Percentiles rank a stretch among this genome's conserved stretches.
phyloP scores from a whole-genome alignment of 2,797 vertebrate genomes.

The Manis javanica region DNA sequence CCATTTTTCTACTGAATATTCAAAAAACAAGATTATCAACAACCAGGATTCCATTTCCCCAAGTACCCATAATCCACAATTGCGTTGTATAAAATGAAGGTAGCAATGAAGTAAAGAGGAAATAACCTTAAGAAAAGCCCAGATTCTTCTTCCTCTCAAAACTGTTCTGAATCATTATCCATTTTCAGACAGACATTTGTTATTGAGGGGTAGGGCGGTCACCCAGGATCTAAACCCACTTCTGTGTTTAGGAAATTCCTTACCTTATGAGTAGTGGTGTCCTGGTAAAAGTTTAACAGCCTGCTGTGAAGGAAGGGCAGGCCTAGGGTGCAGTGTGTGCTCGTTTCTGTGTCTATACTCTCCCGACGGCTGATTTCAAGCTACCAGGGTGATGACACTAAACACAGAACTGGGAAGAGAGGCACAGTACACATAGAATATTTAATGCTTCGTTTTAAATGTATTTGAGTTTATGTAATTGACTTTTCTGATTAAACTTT shows the following conservation, averaged over 20 bases:
- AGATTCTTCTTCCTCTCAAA: background rate
- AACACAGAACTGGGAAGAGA: background rate
- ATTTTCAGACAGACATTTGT: background rate
- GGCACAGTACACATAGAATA: background rate
- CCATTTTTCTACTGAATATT: constrained; percentile 20
- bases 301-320: background rate
- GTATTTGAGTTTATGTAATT: background rate
- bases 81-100: background rate
- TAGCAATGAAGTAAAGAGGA: background rate
- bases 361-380: background rate
- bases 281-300: background rate
- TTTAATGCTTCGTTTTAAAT: background rate
- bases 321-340: background rate
- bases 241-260: background rate
- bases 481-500: constrained; percentile 1
- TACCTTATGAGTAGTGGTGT: background rate
- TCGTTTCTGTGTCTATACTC: background rate
- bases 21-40: background rate
- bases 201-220: background rate
- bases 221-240: background rate
- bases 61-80: background rate
- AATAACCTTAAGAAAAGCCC: background rate
- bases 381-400: background rate
- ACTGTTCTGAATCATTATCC: background rate
- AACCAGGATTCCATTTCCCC: background rate